Conservation (phyloP, 2,888 invertebrate species). For the Plutella xylostella region DNA sequence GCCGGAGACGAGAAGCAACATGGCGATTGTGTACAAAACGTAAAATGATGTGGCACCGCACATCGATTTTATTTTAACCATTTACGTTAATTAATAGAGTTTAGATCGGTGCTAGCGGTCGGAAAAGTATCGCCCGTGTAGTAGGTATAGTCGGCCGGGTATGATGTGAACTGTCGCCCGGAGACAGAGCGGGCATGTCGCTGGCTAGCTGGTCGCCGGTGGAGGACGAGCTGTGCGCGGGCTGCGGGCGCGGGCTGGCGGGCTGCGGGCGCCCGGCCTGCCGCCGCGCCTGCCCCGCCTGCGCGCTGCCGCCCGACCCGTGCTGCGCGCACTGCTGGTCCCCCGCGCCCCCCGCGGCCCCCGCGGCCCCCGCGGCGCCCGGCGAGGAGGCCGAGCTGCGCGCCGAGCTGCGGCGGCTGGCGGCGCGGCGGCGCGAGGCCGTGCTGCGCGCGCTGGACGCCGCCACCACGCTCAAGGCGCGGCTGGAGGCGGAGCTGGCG, state of each 20-base stretch:
- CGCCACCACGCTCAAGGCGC: constrained; percentile 78
- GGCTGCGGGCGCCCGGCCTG: constrained; percentile 80
- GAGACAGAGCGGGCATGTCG: constrained; percentile 12
- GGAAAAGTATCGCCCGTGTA: not conserved
- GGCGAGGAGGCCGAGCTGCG: constrained; percentile 53
- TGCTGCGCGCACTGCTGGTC: constrained; percentile 81
- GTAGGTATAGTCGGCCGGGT: not conserved
- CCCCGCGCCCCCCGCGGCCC: constrained; percentile 75
- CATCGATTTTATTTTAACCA: constrained; percentile 22
- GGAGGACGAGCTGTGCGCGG: constrained; percentile 80
- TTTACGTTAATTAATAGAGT: constrained; percentile 23
- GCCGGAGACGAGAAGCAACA: constrained; percentile 29
- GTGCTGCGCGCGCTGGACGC: constrained; percentile 81
- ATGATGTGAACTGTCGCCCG: not conserved
- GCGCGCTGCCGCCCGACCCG: constrained; percentile 75
- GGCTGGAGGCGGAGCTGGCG: constrained; percentile 78
- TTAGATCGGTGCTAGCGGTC: constrained; percentile 16
- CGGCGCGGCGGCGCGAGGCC: constrained; percentile 76
- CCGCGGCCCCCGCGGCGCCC: constrained; percentile 60
- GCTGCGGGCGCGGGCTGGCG: constrained; percentile 80
- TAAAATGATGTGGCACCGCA: constrained; percentile 33
- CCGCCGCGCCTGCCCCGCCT: constrained; percentile 82
- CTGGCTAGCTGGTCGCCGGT: constrained; percentile 35
- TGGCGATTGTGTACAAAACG: constrained; percentile 39
- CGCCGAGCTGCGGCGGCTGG: constrained; percentile 74